Conservation (phyloP, 2,888 invertebrate genomes). For the Clusia tigrina region DNA sequence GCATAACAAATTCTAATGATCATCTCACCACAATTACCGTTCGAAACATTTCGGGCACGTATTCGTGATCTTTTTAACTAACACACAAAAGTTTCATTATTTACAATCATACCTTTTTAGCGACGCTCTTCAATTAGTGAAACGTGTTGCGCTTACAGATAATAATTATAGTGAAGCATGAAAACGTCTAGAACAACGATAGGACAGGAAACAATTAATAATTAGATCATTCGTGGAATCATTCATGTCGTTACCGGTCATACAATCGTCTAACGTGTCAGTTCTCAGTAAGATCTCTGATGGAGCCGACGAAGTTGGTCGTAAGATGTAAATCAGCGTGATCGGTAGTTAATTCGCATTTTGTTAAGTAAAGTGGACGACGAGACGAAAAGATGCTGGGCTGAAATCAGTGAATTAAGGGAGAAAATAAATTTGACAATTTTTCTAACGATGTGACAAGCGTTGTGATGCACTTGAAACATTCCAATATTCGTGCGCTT, state of each 20-base stretch:
- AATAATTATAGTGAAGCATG: constrained; percentile 2
- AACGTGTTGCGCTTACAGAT: neutral
- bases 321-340: neutral
- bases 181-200: constrained; percentile 13
- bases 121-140: neutral
- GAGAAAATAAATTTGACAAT: neutral
- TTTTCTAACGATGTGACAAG: neutral
- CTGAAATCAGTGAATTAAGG: neutral
- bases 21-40: neutral
- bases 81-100: neutral
- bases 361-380: neutral
- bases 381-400: neutral
- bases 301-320: neutral
- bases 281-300: neutral
- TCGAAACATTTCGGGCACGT: neutral
- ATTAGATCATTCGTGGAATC: constrained; percentile 23
- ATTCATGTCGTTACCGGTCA: constrained; percentile 6
- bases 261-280: neutral
- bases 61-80: neutral
- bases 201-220: constrained; percentile 17
- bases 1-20: neutral
- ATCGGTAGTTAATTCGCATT: neutral
- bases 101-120: constrained; percentile 3
- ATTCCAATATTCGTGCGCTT: neutral
- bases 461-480: constrained; percentile 1